Conservation (phyloP, 2,888 invertebrate genomes). For the Trichopoda pennipes region DNA sequence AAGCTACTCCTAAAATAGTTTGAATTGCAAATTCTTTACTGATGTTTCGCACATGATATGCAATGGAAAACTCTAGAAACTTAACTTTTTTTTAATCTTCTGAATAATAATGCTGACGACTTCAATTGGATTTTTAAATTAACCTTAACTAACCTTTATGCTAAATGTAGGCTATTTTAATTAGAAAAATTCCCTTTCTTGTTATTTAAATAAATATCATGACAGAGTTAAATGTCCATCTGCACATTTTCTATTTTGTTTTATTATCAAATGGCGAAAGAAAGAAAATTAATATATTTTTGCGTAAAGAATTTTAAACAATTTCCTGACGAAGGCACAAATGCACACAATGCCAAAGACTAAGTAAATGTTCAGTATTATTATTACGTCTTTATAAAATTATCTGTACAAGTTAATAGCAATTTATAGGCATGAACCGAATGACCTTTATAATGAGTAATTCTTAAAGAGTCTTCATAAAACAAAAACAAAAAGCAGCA, state of each 20-base stretch:
- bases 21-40: no score
- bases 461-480: neutral
- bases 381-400: slow-evolving; percentile 37
- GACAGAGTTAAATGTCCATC: neutral
- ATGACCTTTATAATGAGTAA: slow-evolving; percentile 52
- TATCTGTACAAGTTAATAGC: slow-evolving; percentile 45
- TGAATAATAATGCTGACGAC: neutral
- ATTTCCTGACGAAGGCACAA: slow-evolving; percentile 29
- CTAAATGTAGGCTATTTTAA: slow-evolving; percentile 10
- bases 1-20: no score
- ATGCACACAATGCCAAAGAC: neutral
- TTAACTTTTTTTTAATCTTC: no score
- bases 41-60: no score
- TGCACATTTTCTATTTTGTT: neutral
- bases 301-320: slow-evolving; percentile 9
- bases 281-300: neutral
- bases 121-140: neutral
- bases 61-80: no score
- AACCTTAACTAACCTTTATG: slow-evolving; percentile 2
- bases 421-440: slow-evolving; percentile 58
- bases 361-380: slow-evolving; percentile 18
- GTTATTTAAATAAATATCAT: no score
- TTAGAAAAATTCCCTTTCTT: neutral
- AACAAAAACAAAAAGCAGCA: neutral
- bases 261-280: neutral